Base-by-base conservation (phyloP, 64 coral and sea anemone genomes). In the Acropora tenuis region DNA sequence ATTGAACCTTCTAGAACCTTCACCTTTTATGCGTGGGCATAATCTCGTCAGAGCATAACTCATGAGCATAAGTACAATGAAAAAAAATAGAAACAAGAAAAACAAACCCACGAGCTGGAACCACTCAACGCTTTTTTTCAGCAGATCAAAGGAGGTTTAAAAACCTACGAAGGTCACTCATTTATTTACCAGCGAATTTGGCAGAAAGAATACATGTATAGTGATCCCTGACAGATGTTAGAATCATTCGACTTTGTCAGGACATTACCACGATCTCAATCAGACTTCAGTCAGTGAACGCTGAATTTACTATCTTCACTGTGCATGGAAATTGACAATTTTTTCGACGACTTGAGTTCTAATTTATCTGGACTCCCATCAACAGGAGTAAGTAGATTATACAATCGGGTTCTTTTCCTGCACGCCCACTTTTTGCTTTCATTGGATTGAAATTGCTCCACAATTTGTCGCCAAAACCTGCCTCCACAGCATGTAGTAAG, bases 391-490 rank as follows among this genome's bases (percentile, higher is more conserved):
- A 83, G 59, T 59, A 83, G 80, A 83, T 83, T 67, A 71, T 8
- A 55, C 52, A 30, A 30, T 30, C 30, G 30, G 30, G 30, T 60
- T 60, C 6, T 17, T 19, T 55, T 18, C 6, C 16, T 12, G 6
- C 3, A 12, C 7, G 60, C 7, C 60, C 7, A 63, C 60, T 63
- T 15, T 0, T 15, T n/a, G 9, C 79, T 82, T 82, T 61, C 79
- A 61, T 43, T 57, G 59, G 80, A 46, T 85, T 85, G 65, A 84
- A 85, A 85, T 47, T 12, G 13, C 20, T 85, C 63, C 82, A 85
- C 1, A 8, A 10, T n/a, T 49, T 71, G 17, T n/a, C 20, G 19
- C 30, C 30, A 30, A 30, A 30, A 30, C 30, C 30, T 30, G 30
- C 30, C 41, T 15, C 4, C 5, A 2, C 63, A 49, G 7, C 47